These are phyloP conservation scores for Sarotherodon lohbergeri DNA, from an alignment of 2,113 vertebrate genomes.

Conservation along the genomic window DNA sequence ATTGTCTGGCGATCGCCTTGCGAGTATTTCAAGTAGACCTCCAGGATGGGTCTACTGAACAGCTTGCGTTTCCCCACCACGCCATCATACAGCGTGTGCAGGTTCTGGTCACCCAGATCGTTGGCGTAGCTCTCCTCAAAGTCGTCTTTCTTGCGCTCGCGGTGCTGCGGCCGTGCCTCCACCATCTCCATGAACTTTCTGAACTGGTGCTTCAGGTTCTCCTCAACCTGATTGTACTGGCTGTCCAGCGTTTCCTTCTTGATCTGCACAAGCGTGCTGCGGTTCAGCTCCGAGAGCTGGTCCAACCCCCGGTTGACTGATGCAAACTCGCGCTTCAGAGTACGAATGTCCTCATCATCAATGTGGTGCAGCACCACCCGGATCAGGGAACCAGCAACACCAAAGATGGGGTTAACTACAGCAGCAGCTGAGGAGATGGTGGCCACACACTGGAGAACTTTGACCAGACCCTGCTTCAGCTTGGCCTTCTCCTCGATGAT, in stretches of 20 bases:
- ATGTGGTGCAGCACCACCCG: conserved; percentile 74
- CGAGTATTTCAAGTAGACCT: conserved; percentile 72
- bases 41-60: conserved; percentile 74
- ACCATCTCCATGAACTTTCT: conserved; percentile 75
- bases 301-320: conserved; percentile 64
- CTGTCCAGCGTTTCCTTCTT: conserved; percentile 70
- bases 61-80: conserved; percentile 73
- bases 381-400: conserved; percentile 74
- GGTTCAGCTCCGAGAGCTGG: conserved; percentile 64
- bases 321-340: conserved; percentile 68
- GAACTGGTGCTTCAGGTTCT: conserved; percentile 76
- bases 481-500: conserved; percentile 67
- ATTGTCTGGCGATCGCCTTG: conserved; percentile 59
- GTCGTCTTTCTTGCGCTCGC: conserved; percentile 57
- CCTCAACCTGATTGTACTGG: conserved; percentile 72
- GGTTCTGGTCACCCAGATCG: conserved; percentile 73
- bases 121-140: conserved; percentile 65
- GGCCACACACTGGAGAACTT: conserved; percentile 70
- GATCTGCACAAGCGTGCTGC: conserved; percentile 63
- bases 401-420: conserved; percentile 75
- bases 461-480: conserved; percentile 71
- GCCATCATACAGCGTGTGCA: conserved; percentile 77
- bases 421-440: conserved; percentile 73
- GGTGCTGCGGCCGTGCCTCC: conserved; percentile 49
- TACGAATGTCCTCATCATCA: conserved; percentile 75